A percentile compares a stretch with the other conserved stretches of the same genome.
Conservation (phyloP, 2,888 invertebrate genomes). For the Camponotus fellah region DNA sequence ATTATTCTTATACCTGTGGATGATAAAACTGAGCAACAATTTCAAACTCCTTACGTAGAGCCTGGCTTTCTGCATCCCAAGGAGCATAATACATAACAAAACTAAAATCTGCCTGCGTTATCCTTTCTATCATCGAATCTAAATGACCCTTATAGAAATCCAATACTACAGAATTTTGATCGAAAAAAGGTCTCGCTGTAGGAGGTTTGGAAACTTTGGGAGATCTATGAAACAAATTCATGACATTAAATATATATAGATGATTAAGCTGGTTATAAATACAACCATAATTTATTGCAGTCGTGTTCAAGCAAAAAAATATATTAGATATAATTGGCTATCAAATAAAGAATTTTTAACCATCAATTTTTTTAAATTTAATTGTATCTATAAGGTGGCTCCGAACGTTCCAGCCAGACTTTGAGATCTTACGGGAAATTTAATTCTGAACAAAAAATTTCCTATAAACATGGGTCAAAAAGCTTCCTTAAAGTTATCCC, state of each 20-base stretch:
- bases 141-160: slow-evolving; percentile 94
- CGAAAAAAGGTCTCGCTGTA: slow-evolving; percentile 91
- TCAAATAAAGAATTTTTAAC: not conserved
- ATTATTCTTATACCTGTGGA: slow-evolving; percentile 88
- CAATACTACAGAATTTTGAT: slow-evolving; percentile 89
- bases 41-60: slow-evolving; percentile 91
- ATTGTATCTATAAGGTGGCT: not conserved
- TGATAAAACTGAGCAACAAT: slow-evolving; percentile 90
- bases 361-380: not conserved
- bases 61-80: slow-evolving; percentile 96
- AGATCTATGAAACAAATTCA: slow-evolving; percentile 86
- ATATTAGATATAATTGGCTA: not conserved
- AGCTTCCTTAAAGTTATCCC: no score
- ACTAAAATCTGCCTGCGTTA: slow-evolving; percentile 91
- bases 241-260: not conserved
- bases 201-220: slow-evolving; percentile 88
- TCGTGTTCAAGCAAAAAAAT: not conserved
- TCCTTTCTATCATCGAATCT: slow-evolving; percentile 88
- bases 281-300: not conserved
- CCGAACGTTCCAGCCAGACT: no score
- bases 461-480: no score
- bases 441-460: no score
- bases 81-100: slow-evolving; percentile 98
- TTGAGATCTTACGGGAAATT: no score
- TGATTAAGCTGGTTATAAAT: not conserved